A percentile compares a stretch with the other conserved stretches of the same genome.
These are phyloP conservation scores for Otolemur garnettii DNA, from an alignment of 2,113 vertebrate species.

Conservation along the genomic window DNA sequence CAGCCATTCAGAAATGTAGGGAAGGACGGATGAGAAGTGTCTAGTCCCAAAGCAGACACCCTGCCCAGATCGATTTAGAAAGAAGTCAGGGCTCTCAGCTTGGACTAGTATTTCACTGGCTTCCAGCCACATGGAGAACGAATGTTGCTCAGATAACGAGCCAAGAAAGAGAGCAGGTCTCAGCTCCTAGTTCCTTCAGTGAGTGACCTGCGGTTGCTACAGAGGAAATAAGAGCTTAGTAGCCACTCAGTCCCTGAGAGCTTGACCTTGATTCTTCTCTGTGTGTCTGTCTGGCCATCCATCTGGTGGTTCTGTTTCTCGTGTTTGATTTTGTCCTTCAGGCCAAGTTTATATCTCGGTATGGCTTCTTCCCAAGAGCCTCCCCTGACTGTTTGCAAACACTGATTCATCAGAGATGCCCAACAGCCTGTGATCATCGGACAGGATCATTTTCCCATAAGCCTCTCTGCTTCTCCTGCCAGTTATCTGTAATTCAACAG, in stretches of 20 bases:
- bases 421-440: slow-evolving; percentile 38
- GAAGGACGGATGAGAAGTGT: neutral
- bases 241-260: slow-evolving; percentile 76
- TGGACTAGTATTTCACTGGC: neutral
- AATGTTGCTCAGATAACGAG: neutral
- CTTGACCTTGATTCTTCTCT: slow-evolving; percentile 68
- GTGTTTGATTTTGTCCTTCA: slow-evolving; percentile 46
- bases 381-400: slow-evolving; percentile 7
- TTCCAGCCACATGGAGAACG: neutral
- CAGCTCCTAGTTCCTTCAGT: neutral
- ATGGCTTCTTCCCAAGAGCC: neutral
- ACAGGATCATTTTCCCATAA: slow-evolving; percentile 41
- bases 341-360: neutral
- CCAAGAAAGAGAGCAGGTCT: slow-evolving; percentile 5
- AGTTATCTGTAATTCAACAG: slow-evolving; percentile 44
- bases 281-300: slow-evolving; percentile 74
- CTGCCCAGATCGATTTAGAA: slow-evolving; percentile 41
- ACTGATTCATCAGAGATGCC: slow-evolving; percentile 12
- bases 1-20: neutral
- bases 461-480: slow-evolving; percentile 36
- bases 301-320: neutral
- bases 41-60: neutral
- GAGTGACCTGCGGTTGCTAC: slow-evolving; percentile 72
- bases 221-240: slow-evolving; percentile 75
- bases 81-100: neutral